Evolutionary conservation across 2,797 vertebrate genomes (phyloP).

Genomic region (Capromys pilorides): DNA sequence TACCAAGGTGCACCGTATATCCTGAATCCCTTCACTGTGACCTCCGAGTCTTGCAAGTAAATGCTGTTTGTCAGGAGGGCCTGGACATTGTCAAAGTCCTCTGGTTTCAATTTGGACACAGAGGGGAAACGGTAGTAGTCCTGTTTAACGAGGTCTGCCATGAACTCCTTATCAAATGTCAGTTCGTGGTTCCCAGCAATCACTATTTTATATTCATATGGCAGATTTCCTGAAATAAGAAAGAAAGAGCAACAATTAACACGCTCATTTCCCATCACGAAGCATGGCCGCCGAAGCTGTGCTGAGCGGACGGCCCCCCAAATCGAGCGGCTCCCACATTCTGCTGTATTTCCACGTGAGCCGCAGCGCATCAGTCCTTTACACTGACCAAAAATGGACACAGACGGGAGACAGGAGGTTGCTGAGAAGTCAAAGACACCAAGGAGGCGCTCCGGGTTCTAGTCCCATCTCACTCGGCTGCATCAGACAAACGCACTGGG

Average conservation of each 20-base stretch:
- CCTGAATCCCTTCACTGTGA: constrained; percentile 98
- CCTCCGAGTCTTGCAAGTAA: constrained; percentile 99
- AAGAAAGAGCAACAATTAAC: constrained; percentile 84
- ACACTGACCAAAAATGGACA: constrained; percentile 64
- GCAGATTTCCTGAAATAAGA: constrained; percentile 93
- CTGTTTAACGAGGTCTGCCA: constrained; percentile 99
- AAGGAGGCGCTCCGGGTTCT: constrained; percentile 15
- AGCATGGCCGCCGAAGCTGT: constrained; percentile 60
- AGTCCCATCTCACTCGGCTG: neutral
- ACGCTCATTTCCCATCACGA: constrained; percentile 81
- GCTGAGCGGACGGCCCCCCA: constrained; percentile 74
- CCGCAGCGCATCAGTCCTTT: constrained; percentile 59
- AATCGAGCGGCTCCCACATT: constrained; percentile 65
- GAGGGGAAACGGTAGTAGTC: constrained; percentile 99
- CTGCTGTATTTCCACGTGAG: constrained; percentile 62
- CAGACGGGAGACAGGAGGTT: constrained; percentile 21
- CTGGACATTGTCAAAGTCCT: constrained; percentile 99
- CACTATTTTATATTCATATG: constrained; percentile 99
- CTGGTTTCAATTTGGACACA: constrained; percentile 99
- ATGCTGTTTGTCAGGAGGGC: constrained; percentile 98
- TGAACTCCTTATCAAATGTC: constrained; percentile 99
- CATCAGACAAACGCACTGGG: neutral
- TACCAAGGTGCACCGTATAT: constrained; percentile 99
- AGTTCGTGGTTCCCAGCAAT: constrained; percentile 99
- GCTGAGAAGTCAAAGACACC: constrained; percentile 9